A percentile compares a stretch with the other conserved stretches of the same genome.
Conservation (phyloP, 2,797 vertebrate genomes). For the Alectoris magna region DNA sequence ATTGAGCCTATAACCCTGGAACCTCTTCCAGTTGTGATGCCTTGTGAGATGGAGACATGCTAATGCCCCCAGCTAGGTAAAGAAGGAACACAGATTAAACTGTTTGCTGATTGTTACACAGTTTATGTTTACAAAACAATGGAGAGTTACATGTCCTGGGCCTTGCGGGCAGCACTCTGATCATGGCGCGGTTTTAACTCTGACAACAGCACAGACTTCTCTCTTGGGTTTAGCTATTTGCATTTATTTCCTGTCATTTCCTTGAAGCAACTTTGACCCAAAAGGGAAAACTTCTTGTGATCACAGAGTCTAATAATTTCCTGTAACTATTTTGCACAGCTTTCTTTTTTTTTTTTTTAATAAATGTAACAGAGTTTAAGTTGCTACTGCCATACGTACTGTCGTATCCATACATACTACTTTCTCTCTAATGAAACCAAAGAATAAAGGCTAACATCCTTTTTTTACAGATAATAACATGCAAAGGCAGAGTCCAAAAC, state of each 20-base stretch:
- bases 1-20: neutral
- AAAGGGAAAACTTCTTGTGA: too few relatives aligned
- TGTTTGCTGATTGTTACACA: neutral
- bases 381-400: neutral
- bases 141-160: neutral
- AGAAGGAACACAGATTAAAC: neutral
- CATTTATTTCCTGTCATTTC: neutral
- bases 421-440: neutral
- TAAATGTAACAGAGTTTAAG: neutral
- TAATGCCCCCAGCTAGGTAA: neutral
- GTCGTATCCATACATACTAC: neutral
- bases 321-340: neutral
- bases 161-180: neutral
- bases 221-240: neutral
- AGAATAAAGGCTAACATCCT: neutral
- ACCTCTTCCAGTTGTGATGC: neutral
- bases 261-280: neutral
- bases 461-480: neutral
- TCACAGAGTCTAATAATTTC: neutral
- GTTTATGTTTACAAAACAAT: neutral
- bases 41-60: neutral
- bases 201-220: neutral
- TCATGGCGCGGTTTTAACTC: neutral
- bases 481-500: neutral
- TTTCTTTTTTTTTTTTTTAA: neutral